Evolutionary conservation across 2,113 vertebrate species (phyloP).

Genomic region (Pterocles gutturalis): DNA sequence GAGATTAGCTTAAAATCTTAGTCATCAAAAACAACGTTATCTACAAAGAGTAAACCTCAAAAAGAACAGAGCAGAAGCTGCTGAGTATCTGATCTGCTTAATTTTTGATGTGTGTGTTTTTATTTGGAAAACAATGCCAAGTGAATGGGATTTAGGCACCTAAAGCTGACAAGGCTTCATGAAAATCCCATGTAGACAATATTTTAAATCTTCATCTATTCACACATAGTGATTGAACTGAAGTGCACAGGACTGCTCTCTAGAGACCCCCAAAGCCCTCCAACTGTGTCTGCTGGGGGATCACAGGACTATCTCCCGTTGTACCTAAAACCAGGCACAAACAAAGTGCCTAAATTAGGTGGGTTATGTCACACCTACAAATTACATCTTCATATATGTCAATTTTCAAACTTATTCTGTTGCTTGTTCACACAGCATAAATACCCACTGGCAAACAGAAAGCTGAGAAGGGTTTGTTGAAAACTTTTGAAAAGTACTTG

Average conservation of each 20-base stretch:
- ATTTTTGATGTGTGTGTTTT: background rate
- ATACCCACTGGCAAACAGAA: background rate
- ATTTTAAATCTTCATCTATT: background rate
- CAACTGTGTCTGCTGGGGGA: background rate
- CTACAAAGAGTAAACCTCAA: background rate
- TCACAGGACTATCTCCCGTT: background rate
- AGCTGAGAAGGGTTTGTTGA: background rate
- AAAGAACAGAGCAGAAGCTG: background rate
- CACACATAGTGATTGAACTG: fast-evolving
- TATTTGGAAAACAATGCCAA: background rate
- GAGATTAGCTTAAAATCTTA: background rate
- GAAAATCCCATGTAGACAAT: background rate
- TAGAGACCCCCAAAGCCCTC: background rate
- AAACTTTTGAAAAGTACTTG: background rate
- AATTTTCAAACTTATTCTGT: background rate
- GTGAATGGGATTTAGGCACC: background rate
- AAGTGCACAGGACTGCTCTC: background rate
- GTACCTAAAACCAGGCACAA: background rate
- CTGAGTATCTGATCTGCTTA: background rate
- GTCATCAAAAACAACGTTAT: background rate
- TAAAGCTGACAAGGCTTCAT: background rate
- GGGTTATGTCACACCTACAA: background rate
- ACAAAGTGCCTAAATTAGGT: background rate
- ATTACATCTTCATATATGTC: background rate
- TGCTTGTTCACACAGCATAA: background rate